phyloP scores from a whole-genome alignment of 2,888 invertebrate species.

The Dasysyrphus tricinctus region DNA sequence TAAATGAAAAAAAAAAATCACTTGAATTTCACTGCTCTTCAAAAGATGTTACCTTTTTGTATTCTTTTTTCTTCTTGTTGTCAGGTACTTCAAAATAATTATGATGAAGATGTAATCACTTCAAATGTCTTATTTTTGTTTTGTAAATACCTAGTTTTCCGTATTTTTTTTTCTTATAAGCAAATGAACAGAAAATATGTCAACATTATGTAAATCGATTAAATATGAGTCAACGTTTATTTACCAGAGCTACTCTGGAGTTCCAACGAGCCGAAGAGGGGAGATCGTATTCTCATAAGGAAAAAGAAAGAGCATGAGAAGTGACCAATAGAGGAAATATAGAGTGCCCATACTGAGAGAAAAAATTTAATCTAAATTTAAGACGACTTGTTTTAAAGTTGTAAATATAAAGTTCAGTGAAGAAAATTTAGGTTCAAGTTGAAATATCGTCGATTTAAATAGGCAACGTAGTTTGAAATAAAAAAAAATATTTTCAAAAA shows the following conservation, averaged over 20 bases:
- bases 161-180: not conserved
- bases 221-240: not conserved
- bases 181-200: not conserved
- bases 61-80: not conserved
- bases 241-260: not conserved
- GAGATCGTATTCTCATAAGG: too few species aligned
- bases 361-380: too few species aligned
- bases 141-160: not conserved
- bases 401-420: too few species aligned
- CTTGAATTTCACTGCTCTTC: not conserved
- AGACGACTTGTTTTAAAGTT: too few species aligned
- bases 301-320: too few species aligned
- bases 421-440: too few species aligned
- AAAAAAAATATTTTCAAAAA: too few species aligned
- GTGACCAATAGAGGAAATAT: too few species aligned
- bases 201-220: not conserved
- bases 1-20: not conserved
- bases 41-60: not conserved
- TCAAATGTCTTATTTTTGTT: not conserved
- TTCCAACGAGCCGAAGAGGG: not conserved
- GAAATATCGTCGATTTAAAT: too few species aligned
- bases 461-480: too few species aligned
- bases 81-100: slow-evolving; percentile 9
- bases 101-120: slow-evolving; percentile 3
- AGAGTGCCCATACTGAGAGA: too few species aligned